Evolutionary conservation across 2,888 invertebrate species (phyloP), one percentile per base, ranked within the genome.

Genomic region (Salpingus planirostris): DNA sequence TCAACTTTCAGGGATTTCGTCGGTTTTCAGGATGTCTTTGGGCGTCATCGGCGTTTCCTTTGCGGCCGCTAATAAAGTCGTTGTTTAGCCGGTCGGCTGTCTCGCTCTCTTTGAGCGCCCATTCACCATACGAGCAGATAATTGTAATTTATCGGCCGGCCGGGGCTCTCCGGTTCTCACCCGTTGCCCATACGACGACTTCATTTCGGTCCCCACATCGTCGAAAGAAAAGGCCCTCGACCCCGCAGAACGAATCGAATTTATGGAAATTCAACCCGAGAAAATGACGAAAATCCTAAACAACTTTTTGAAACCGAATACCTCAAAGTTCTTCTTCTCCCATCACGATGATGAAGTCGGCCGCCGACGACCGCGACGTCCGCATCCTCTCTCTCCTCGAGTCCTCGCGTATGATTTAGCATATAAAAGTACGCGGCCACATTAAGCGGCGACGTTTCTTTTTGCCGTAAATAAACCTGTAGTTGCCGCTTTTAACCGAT

Each of bases 131-230:
- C 43, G 46, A 50, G 40, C 47, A 43, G 52, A 48, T 53, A 53
- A 53, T 53, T 53, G 53, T 53, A 49, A 53, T 53, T 53, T 53
- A 53, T 53, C 44, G 51, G 32, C 33, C 36, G 29, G 37, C 27
- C 35, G 33, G 38, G 34, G n/a, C n/a, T n/a, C 39, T 35, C 39
- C 29, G 35, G 38, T 38, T 38, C 38, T 39, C 39, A 34, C 34
- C 34, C 34, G 34, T 39, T 35, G 31, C 38, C 38, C 34, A 33
- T 38, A 39, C 39, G 35, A 39, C 39, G 35, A 39, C 35, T 35
- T 35, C 35, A 39, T 35, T 31, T 34, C 28, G 34, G 11, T 27
- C 24, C 18, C 15, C 21, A 10, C n/a, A n/a, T n/a, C n/a, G n/a
- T n/a, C n/a, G n/a, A n/a, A n/a, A n/a, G n/a, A n/a, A n/a, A n/a